Conservation (phyloP, 2,797 vertebrate genomes). For the Selene dorsalis region DNA sequence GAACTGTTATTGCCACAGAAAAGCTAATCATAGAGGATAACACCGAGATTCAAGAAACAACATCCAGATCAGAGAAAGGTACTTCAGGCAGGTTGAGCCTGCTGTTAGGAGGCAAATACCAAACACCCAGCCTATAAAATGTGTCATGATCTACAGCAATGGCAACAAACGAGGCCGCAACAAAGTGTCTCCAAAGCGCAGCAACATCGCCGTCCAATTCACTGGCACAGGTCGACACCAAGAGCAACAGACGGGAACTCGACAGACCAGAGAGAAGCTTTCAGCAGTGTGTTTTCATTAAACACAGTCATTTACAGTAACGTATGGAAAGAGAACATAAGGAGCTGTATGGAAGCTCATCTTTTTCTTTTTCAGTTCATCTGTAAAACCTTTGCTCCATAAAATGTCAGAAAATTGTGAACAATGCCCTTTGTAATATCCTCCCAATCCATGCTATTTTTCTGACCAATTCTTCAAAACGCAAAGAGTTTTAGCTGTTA, state of each 20-base stretch:
- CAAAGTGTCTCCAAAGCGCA: conserved; percentile 6
- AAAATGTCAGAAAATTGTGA: too few relatives aligned
- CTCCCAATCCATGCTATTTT: neutral
- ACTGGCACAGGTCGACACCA: neutral
- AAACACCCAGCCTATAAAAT: conserved; percentile 43
- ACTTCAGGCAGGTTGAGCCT: conserved; percentile 38
- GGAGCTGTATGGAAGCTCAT: neutral
- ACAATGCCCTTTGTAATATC: too few relatives aligned
- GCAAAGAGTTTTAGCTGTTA: too few relatives aligned
- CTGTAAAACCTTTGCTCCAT: neutral
- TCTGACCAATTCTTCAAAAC: neutral
- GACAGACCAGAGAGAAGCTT: neutral
- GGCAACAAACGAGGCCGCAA: conserved; percentile 26
- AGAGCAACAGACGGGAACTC: neutral
- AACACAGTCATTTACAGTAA: conserved; percentile 2
- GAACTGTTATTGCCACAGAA: conserved; percentile 50
- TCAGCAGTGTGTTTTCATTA: neutral
- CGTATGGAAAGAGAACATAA: neutral
- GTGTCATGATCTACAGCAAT: conserved; percentile 43
- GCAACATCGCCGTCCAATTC: neutral
- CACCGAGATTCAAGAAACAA: conserved; percentile 44
- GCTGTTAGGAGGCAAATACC: conserved; percentile 49
- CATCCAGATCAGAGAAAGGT: conserved; percentile 50
- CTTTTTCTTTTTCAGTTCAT: neutral
- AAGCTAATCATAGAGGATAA: conserved; percentile 60